phyloP scores from a whole-genome alignment of 2,113 vertebrate species.

The Istiophorus platypterus region DNA sequence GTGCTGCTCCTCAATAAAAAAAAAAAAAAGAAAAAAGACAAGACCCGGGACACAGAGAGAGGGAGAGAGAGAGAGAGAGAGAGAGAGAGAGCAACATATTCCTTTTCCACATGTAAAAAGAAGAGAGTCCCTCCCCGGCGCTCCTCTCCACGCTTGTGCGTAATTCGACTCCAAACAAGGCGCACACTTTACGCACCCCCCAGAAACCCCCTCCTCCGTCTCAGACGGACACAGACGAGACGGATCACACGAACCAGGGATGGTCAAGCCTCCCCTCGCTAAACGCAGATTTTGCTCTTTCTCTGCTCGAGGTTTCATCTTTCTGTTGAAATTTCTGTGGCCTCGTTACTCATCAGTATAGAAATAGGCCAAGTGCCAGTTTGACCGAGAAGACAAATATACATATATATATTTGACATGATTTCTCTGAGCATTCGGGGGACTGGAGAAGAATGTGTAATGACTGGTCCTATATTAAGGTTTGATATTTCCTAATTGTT shows the following conservation, averaged over 20 bases:
- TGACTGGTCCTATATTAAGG: neutral
- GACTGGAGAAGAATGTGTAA: neutral
- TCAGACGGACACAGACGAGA: neutral
- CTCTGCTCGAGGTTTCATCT: too few species aligned
- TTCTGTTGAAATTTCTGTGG: neutral
- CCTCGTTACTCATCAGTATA: too few species aligned
- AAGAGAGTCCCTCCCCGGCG: conserved; percentile 63
- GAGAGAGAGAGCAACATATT: conserved; percentile 8
- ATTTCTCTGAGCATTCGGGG: too few species aligned
- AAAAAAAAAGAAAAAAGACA: neutral
- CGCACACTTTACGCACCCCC: conserved; percentile 33
- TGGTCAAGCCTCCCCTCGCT: neutral
- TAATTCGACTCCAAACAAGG: conserved; percentile 58
- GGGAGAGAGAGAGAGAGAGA: neutral
- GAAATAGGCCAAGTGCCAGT: too few species aligned
- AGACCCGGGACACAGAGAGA: neutral
- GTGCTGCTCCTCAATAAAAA: conserved; percentile 10
- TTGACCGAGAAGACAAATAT: too few species aligned
- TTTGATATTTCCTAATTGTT: neutral
- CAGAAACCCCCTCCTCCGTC: neutral
- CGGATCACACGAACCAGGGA: neutral
- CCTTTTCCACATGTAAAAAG: conserved; percentile 48
- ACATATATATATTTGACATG: too few species aligned
- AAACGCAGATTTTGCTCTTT: too few species aligned
- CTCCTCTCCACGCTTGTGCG: conserved; percentile 45